phyloP scores from a whole-genome alignment of 1,140 invertebrate genomes.

The Drosophila murphyi region DNA sequence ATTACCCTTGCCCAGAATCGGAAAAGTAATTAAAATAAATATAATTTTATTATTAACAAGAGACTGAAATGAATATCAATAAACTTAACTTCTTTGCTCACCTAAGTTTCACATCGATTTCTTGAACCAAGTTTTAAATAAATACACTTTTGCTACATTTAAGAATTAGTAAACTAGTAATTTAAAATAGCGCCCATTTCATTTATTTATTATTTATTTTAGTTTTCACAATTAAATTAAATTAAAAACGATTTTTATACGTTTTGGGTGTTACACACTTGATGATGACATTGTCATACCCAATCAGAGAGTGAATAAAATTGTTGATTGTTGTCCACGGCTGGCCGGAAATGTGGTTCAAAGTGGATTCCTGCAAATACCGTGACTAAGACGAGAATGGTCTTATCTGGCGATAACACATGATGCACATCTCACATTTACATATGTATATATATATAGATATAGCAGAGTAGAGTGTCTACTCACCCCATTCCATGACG shows the following conservation, averaged over 20 bases:
- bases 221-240: too few species aligned
- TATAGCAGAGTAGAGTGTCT: constrained; percentile 23
- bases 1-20: background rate
- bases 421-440: constrained; percentile 1
- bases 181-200: too few species aligned
- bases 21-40: background rate
- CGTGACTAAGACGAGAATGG: constrained; percentile 26
- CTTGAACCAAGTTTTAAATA: too few species aligned
- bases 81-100: too few species aligned
- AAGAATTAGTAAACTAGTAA: too few species aligned
- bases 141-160: too few species aligned
- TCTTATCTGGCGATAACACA: constrained; percentile 28
- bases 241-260: too few species aligned
- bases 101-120: too few species aligned
- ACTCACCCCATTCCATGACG: constrained; percentile 40
- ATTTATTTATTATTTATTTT: too few species aligned
- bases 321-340: background rate
- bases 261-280: too few species aligned
- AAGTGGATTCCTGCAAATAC: constrained; percentile 23
- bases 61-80: too few species aligned
- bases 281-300: background rate
- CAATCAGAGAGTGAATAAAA: background rate
- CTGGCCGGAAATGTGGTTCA: constrained; percentile 29
- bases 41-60: background rate
- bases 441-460: constrained; percentile 4